Evolutionary conservation across 1,140 invertebrate genomes (phyloP), one percentile per base, ranked within the genome.

Genomic region (Caerostris darwini): DNA sequence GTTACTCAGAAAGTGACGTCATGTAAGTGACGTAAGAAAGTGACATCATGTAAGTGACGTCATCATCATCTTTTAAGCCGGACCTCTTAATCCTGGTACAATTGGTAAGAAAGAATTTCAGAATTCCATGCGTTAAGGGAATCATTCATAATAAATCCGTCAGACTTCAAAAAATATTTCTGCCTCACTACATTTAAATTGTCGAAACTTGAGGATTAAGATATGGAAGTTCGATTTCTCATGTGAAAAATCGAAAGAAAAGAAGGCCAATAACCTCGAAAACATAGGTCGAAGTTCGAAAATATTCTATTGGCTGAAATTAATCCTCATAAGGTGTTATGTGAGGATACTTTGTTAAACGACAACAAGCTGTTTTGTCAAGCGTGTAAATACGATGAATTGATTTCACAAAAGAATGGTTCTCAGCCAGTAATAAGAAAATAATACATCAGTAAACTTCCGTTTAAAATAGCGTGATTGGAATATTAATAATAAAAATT

Each of bases 341-440:
- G 69, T 19, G 56, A 19, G 14, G 19, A 17, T 57, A 87, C 19
- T 87, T 59, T n/a, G 64, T 19, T 54, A 71, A 71, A 50, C n/a
- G 87, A 67, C 87, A 89, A 89, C 87, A 89, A 71, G 58, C 50
- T 64, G 34, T 54, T 89, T 89, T 89, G 69, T 69, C 87, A 89
- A 61, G 87, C 17, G 50, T 50, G 12, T 89, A 89, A 71, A 53
- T 71, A 89, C 69, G 87, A 89, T 58, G 50, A 53, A 89, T n/a
- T 69, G 87, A 54, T 69, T 71, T 54, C 87, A 89, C 87, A 64
- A 17, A 2, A 69, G 59, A 69, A 56, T 54, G 87, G 8, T 69
- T 71, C 61, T 5, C n/a, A n/a, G 19, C n/a, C 12, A 86, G 19
- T n/a, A 17, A 69, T 64, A 67, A 89, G 59, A 61, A 89, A 34